Percentiles rank a stretch among this genome's conserved stretches.
Conservation (phyloP, 2,113 vertebrate species). For the Nannobrachium achirus region DNA sequence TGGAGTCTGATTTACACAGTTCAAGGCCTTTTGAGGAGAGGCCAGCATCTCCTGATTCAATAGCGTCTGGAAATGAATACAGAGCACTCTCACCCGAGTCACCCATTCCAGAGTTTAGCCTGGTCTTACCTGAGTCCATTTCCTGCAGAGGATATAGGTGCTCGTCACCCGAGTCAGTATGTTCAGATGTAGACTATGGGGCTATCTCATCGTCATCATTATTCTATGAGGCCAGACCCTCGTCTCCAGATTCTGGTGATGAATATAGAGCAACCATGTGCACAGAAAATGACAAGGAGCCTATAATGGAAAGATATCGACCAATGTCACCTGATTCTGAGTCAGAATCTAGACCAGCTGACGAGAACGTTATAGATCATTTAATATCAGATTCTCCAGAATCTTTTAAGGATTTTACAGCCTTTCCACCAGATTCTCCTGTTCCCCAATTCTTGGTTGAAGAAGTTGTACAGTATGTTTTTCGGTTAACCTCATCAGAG, state of each 20-base stretch:
- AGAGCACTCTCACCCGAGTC: conserved; percentile 44
- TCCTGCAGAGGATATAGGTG: not conserved
- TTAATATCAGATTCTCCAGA: conserved; percentile 23
- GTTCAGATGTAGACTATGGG: conserved; percentile 32
- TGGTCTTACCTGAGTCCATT: conserved; percentile 6
- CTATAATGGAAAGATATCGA: not conserved
- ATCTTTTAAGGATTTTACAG: conserved; percentile 12
- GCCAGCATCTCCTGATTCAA: conserved; percentile 13
- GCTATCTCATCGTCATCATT: not conserved
- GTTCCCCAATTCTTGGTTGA: conserved; percentile 4
- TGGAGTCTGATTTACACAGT: not conserved
- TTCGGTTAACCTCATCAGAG: conserved; percentile 25
- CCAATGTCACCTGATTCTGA: conserved; percentile 13
- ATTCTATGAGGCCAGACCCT: conserved; percentile 29
- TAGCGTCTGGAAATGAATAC: conserved; percentile 16
- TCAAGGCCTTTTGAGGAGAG: not conserved
- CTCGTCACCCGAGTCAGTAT: conserved; percentile 51
- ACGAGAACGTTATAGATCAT: conserved; percentile 1
- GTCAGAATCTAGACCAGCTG: conserved; percentile 5
- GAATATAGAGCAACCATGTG: conserved; percentile 16
- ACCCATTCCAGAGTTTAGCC: conserved; percentile 40
- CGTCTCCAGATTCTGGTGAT: conserved; percentile 53
- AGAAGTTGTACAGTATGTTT: conserved; percentile 1
- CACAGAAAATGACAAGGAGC: not conserved
- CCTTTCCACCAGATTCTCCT: conserved; percentile 32